Evolutionary conservation across 2,113 vertebrate species (phyloP).

Genomic region (Marmota flaviventris): DNA sequence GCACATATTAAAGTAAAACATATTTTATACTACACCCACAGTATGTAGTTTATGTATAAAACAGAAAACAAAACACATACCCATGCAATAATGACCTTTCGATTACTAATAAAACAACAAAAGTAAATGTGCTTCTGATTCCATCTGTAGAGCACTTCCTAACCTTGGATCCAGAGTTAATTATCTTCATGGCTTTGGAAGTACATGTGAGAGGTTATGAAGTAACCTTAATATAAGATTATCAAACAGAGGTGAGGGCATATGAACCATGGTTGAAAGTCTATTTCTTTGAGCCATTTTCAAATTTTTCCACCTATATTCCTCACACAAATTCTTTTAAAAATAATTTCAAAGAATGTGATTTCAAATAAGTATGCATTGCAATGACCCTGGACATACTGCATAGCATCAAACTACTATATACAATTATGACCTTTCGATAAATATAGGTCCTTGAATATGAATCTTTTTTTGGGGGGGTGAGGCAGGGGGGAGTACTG

Average conservation of each 20-base stretch:
- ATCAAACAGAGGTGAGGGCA: constrained; percentile 6
- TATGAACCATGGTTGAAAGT: not conserved
- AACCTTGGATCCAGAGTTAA: not conserved
- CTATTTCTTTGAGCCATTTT: constrained; percentile 46
- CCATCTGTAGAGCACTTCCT: not conserved
- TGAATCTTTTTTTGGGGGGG: too few species aligned
- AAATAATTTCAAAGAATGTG: constrained; percentile 23
- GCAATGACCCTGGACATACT: not conserved
- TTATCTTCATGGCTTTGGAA: constrained; percentile 48
- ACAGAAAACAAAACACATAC: constrained; percentile 27
- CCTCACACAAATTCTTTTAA: not conserved
- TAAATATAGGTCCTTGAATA: not conserved
- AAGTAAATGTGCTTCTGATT: not conserved
- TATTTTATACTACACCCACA: not conserved
- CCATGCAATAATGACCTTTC: not conserved
- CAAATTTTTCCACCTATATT: constrained; percentile 16
- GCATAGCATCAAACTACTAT: not conserved
- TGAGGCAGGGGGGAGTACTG: too few species aligned
- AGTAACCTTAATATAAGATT: not conserved
- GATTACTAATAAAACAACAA: not conserved
- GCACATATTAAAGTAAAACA: constrained; percentile 55
- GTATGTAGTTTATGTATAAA: not conserved
- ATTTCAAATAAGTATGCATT: not conserved
- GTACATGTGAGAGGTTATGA: not conserved
- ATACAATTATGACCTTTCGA: not conserved